Evolutionary conservation across 2,797 vertebrate genomes (phyloP), one percentile per base, ranked within the genome.

Genomic region (Pangasius djambal): DNA sequence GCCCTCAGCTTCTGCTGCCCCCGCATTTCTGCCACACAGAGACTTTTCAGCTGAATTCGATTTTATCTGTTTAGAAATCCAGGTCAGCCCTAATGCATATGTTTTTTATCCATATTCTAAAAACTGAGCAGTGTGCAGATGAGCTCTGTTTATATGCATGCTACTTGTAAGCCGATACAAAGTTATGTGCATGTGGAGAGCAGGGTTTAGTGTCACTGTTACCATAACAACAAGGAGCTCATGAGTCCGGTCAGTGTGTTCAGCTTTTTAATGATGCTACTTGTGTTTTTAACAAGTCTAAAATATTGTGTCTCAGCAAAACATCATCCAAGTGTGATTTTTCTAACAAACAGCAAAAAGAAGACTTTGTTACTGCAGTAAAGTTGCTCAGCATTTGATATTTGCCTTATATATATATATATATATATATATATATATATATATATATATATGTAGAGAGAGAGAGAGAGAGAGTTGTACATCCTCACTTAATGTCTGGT

Each of bases 141-240:
- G 4, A 8, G 15, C 10, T n/a, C 37, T n/a, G 22, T 63, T 83
- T 40, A 63, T 44, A 28, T 83, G 1, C n/a, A 44, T 34, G 57
- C 65, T 63, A n/a, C 34, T 82, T 61, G 79, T 55, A 40, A 40
- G 52, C 52, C 0, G 20, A 59, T 25, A 82, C 15, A 16, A 79
- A 63, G 59, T 44, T 44, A 44, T 44, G 59, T 44, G 34, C 57
- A 63, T 44, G 57, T 3, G 7, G 37, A n/a, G 59, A 83, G 79
- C 34, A 65, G 59, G 81, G n/a, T 40, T 83, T 83, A 63, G 59
- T 83, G 59, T n/a, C 37, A n/a, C 59, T 28, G 81, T 83, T 83
- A 63, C 81, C 59, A 83, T 83, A 83, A 83, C 81, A 83, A 83
- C 81, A 83, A 44, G 13, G 34, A 63, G 81, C 37, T 6, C 81